Conservation (phyloP, 2,797 vertebrate genomes). For the Diglossa cyanea region DNA sequence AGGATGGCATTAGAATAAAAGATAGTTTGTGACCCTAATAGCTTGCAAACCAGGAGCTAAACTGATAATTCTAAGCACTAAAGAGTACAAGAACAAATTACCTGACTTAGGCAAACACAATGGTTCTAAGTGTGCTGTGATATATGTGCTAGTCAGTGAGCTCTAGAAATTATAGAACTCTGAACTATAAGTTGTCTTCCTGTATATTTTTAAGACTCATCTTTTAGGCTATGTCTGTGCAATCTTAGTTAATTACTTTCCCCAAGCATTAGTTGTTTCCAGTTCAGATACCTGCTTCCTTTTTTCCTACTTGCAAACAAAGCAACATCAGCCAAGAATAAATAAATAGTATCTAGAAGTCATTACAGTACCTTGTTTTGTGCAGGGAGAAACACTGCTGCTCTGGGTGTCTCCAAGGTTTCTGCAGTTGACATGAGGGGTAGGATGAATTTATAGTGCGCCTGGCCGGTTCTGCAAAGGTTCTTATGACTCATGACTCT, state of each 20-base stretch:
- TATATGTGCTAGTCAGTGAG: not conserved
- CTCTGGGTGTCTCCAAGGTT: not conserved
- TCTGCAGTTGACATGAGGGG: not conserved
- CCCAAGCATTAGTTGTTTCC: not conserved
- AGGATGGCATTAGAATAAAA: not conserved
- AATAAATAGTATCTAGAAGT: slow-evolving; percentile 2
- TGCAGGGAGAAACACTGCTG: not conserved
- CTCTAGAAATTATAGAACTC: not conserved
- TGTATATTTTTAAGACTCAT: not conserved
- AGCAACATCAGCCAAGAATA: not conserved
- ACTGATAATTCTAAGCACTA: not conserved
- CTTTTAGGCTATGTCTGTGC: not conserved
- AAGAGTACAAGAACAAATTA: not conserved
- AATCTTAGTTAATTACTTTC: not conserved
- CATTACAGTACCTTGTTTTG: slow-evolving; percentile 51
- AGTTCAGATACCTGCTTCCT: not conserved
- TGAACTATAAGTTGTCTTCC: not conserved
- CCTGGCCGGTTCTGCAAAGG: slow-evolving; percentile 25
- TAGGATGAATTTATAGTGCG: slow-evolving; percentile 59
- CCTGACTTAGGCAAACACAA: not conserved
- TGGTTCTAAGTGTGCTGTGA: not conserved
- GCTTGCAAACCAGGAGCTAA: not conserved
- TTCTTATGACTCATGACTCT: slow-evolving; percentile 42
- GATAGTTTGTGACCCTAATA: not conserved
- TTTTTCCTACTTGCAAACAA: not conserved